phyloP scores from a whole-genome alignment of 2,888 invertebrate species.

The Allacma fusca region DNA sequence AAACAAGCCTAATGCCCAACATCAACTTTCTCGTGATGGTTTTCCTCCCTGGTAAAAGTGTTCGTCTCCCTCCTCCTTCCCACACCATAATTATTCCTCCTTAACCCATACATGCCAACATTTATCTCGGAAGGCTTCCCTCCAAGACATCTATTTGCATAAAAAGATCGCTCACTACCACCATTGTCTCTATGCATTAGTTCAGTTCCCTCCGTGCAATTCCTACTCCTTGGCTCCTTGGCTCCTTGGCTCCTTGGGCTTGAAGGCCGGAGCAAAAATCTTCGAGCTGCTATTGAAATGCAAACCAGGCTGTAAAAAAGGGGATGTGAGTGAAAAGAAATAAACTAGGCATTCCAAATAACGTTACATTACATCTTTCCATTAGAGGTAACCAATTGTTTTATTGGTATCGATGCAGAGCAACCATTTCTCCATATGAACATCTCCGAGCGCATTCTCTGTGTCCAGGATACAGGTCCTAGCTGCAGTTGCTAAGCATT shows the following conservation, averaged over 20 bases:
- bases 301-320: constrained; percentile 1
- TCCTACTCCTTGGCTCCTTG: neutral
- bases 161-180: constrained; percentile 38
- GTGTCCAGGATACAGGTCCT: no score
- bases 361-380: no score
- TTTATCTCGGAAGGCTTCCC: constrained; percentile 23
- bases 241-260: neutral
- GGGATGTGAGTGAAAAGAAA: neutral
- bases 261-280: neutral
- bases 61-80: neutral
- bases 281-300: neutral
- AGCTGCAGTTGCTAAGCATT: no score
- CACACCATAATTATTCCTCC: constrained; percentile 35
- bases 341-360: neutral
- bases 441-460: no score
- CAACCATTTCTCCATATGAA: no score
- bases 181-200: no score
- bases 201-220: neutral
- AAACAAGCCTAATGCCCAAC: constrained; percentile 39
- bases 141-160: constrained; percentile 39
- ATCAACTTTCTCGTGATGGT: constrained; percentile 29
- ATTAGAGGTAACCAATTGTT: no score
- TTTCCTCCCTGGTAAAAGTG: neutral
- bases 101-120: constrained; percentile 16
- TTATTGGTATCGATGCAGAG: no score